phyloP scores from a whole-genome alignment of 2,888 invertebrate species.

The Leptarthrus brevirostris region DNA sequence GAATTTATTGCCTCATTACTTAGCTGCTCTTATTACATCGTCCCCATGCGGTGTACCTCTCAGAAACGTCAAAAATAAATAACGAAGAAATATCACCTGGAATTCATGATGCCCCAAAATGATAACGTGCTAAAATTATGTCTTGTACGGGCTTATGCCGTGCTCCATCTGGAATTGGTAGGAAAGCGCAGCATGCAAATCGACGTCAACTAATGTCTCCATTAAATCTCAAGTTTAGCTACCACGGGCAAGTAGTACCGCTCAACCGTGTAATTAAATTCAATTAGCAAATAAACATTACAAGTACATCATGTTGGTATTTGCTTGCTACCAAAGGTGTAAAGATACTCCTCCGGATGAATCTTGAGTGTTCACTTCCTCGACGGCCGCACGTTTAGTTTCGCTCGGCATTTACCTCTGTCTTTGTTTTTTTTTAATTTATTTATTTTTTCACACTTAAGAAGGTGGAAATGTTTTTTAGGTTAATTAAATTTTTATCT shows the following conservation, averaged over 20 bases:
- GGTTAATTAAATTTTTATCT: slow-evolving; percentile 33
- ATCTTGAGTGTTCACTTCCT: neutral
- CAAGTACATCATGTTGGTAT: neutral
- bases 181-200: neutral
- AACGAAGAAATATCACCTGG: slow-evolving; percentile 27
- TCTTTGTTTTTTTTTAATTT: neutral
- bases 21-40: neutral
- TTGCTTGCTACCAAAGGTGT: neutral
- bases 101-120: slow-evolving; percentile 37
- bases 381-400: neutral
- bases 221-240: neutral
- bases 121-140: slow-evolving; percentile 30
- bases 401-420: neutral
- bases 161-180: neutral
- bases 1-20: slow-evolving; percentile 20
- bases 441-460: neutral
- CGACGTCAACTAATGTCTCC: neutral
- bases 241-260: neutral
- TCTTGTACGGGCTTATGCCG: neutral
- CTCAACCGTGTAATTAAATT: slow-evolving; percentile 28
- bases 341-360: neutral
- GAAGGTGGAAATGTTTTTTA: neutral
- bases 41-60: neutral
- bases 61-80: slow-evolving; percentile 4
- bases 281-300: slow-evolving; percentile 35